These are phyloP conservation scores for Taeniopygia guttata DNA, from an alignment of 2,797 vertebrate genomes.

Conservation along the genomic window DNA sequence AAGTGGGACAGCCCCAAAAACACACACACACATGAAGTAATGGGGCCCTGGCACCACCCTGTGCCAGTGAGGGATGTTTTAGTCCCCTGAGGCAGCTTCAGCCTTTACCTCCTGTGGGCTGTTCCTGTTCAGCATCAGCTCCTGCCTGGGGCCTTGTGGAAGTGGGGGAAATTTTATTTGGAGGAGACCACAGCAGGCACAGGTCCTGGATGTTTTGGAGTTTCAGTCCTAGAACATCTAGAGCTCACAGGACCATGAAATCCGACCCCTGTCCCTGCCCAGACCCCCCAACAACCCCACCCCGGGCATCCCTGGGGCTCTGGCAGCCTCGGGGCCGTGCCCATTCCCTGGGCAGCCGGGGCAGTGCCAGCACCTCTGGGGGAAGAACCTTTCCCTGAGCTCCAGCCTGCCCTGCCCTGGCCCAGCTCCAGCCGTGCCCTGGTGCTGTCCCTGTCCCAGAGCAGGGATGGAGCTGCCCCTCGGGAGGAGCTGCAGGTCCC, in stretches of 20 bases:
- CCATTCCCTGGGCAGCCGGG: neutral
- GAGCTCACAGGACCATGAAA: accelerated
- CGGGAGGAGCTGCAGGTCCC: neutral
- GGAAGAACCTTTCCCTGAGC: neutral
- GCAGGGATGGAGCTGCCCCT: neutral
- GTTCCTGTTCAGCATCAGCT: neutral
- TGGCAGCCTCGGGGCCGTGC: neutral
- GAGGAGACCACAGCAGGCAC: accelerated
- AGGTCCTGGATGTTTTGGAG: neutral
- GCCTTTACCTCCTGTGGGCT: neutral
- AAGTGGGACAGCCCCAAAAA: neutral
- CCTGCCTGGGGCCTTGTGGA: neutral
- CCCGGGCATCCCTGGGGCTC: neutral
- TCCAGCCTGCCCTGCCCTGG: neutral
- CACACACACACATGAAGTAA: accelerated
- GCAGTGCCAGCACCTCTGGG: neutral
- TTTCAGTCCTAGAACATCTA: neutral
- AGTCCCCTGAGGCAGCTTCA: neutral
- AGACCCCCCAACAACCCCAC: neutral
- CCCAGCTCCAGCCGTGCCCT: neutral
- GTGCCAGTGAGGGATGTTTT: neutral
- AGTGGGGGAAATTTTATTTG: neutral
- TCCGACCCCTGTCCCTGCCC: accelerated
- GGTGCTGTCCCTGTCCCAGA: neutral
- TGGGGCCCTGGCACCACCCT: neutral